Evolutionary conservation across 2,888 invertebrate species (phyloP).

Genomic region (Oxystoma pomonae): DNA sequence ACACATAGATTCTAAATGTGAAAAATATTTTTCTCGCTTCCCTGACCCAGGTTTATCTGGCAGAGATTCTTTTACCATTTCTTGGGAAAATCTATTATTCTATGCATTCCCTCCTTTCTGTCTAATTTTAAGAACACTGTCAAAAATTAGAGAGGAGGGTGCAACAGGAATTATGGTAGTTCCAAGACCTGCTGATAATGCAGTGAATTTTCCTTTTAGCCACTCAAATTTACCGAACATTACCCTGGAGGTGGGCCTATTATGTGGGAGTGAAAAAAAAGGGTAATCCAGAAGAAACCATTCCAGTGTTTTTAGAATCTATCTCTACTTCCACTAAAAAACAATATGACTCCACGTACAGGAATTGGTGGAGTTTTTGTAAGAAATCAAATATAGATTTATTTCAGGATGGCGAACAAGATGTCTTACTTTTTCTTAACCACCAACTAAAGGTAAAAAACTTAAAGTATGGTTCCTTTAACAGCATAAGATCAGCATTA

Average conservation of each 20-base stretch:
- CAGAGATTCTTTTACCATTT: conserved; percentile 32
- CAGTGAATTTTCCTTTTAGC: conserved; percentile 14
- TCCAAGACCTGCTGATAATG: conserved; percentile 4
- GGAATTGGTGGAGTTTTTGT: conserved; percentile 27
- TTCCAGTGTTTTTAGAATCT: conserved; percentile 23
- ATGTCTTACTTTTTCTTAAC: neutral
- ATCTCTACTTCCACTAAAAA: conserved; percentile 22
- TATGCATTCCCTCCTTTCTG: conserved; percentile 30
- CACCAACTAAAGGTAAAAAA: neutral
- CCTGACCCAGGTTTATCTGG: conserved; percentile 25
- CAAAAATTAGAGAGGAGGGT: conserved; percentile 33
- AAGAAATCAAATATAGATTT: neutral
- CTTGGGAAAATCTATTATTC: conserved; percentile 16
- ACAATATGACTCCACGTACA: conserved; percentile 25
- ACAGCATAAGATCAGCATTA: neutral
- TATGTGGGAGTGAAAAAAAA: conserved; percentile 4
- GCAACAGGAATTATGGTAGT: conserved; percentile 15
- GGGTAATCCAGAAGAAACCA: conserved; percentile 3
- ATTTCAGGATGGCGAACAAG: neutral
- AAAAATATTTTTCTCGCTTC: neutral
- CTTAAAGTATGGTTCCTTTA: neutral
- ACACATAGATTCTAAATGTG: neutral
- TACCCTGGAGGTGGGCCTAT: conserved; percentile 16
- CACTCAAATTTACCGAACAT: neutral
- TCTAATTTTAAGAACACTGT: conserved; percentile 29